A percentile compares a stretch with the other conserved stretches of the same genome.
Conservation (phyloP, 2,888 invertebrate genomes). For the Pandemis cinnamomeana region DNA sequence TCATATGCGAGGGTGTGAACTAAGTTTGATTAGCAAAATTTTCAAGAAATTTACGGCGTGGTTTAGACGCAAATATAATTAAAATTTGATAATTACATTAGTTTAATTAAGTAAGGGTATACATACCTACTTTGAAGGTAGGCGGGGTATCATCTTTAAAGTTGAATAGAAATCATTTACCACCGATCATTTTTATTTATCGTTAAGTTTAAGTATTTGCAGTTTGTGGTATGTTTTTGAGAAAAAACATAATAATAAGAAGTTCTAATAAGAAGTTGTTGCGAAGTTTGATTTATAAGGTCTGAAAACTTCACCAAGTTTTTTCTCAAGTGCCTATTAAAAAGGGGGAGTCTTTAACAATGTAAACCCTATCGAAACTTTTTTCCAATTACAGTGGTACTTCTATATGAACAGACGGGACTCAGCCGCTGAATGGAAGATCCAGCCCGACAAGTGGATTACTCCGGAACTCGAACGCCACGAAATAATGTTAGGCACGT, state of each 20-base stretch:
- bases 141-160: too few relatives aligned
- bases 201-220: too few relatives aligned
- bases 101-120: neutral
- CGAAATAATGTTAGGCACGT: slow-evolving; percentile 86
- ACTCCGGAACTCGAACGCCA: slow-evolving; percentile 87
- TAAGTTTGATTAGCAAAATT: slow-evolving; percentile 13
- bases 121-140: too few relatives aligned
- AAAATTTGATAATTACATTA: slow-evolving; percentile 4
- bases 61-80: neutral
- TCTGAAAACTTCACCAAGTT: too few relatives aligned
- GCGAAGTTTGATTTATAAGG: too few relatives aligned
- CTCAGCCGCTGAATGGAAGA: slow-evolving; percentile 88
- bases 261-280: too few relatives aligned
- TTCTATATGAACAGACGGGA: slow-evolving; percentile 87
- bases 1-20: neutral
- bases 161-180: too few relatives aligned
- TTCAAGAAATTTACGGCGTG: neutral
- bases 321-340: too few relatives aligned
- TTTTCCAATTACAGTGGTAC: slow-evolving; percentile 85
- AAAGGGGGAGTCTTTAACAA: too few relatives aligned
- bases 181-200: too few relatives aligned
- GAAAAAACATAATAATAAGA: too few relatives aligned
- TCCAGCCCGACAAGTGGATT: slow-evolving; percentile 88
- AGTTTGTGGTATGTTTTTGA: too few relatives aligned
- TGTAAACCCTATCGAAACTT: neutral